These are phyloP conservation scores for Balaenoptera acutorostrata DNA, from an alignment of 2,113 vertebrate genomes.

Conservation along the genomic window DNA sequence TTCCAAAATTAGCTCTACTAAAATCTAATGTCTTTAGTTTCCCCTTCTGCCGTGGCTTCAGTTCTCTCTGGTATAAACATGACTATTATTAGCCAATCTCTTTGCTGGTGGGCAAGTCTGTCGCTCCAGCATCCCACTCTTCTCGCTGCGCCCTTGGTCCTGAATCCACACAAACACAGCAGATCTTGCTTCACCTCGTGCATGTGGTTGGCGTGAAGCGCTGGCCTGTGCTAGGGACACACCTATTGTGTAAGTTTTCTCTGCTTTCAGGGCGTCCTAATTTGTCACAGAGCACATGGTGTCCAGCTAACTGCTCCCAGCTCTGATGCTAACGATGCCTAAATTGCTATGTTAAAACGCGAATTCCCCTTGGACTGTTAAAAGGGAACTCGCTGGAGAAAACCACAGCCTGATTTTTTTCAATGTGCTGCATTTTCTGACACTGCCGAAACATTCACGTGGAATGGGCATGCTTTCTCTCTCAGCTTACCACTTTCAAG, in stretches of 20 bases:
- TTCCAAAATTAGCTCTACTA: conserved; percentile 73
- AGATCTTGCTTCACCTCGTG: background rate
- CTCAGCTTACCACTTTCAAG: conserved; percentile 31
- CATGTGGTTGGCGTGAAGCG: background rate
- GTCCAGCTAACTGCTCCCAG: background rate
- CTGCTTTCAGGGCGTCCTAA: background rate
- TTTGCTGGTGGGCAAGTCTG: background rate
- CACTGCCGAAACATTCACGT: background rate
- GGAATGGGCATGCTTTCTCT: background rate
- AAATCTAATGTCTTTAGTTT: conserved; percentile 69
- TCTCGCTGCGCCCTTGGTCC: conserved; percentile 42
- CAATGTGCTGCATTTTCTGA: conserved; percentile 23
- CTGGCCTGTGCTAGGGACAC: background rate
- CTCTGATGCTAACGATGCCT: background rate
- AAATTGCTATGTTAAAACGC: background rate
- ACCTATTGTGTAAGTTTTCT: background rate
- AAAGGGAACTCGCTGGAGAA: background rate
- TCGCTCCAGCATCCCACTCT: background rate
- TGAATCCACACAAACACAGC: background rate
- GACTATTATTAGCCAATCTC: conserved; percentile 64
- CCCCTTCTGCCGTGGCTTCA: conserved; percentile 62
- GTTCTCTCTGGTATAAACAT: conserved; percentile 62
- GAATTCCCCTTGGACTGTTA: conserved; percentile 40
- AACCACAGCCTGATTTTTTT: background rate
- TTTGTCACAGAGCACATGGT: background rate